These are phyloP conservation scores for Gymnoscelis rufifasciata DNA, from an alignment of 2,888 invertebrate species.

Conservation along the genomic window DNA sequence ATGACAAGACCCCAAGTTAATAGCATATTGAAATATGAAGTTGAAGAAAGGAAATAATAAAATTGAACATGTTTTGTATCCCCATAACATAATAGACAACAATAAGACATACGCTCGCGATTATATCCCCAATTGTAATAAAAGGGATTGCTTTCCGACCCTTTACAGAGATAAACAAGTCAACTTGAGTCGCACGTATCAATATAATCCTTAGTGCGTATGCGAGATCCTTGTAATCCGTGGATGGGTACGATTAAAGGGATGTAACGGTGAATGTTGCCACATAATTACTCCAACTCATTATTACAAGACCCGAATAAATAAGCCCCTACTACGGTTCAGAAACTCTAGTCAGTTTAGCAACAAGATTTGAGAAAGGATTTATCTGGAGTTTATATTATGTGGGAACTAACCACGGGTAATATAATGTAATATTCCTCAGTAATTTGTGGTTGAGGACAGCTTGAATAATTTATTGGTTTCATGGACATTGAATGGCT, in stretches of 20 bases:
- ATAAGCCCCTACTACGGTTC: constrained; percentile 5
- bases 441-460: background rate
- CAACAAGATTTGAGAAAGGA: constrained; percentile 21
- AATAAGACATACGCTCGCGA: constrained; percentile 64
- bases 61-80: constrained; percentile 50
- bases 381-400: background rate
- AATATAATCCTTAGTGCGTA: constrained; percentile 68
- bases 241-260: constrained; percentile 55
- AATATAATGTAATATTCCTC: too few species aligned
- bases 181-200: constrained; percentile 67
- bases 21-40: constrained; percentile 47
- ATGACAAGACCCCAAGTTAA: constrained; percentile 39
- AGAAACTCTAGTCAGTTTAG: constrained; percentile 1
- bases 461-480: background rate
- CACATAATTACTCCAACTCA: constrained; percentile 68
- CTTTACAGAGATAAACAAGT: constrained; percentile 71
- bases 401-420: too few species aligned
- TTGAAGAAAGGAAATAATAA: constrained; percentile 50
- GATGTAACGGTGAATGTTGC: constrained; percentile 62
- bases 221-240: constrained; percentile 68
- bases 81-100: constrained; percentile 49
- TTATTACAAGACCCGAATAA: constrained; percentile 47
- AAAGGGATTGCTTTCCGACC: constrained; percentile 67
- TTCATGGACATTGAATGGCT: background rate
- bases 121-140: constrained; percentile 67